These are phyloP conservation scores for Oreochromis aureus DNA, from an alignment of 2,113 vertebrate species.

Conservation along the genomic window DNA sequence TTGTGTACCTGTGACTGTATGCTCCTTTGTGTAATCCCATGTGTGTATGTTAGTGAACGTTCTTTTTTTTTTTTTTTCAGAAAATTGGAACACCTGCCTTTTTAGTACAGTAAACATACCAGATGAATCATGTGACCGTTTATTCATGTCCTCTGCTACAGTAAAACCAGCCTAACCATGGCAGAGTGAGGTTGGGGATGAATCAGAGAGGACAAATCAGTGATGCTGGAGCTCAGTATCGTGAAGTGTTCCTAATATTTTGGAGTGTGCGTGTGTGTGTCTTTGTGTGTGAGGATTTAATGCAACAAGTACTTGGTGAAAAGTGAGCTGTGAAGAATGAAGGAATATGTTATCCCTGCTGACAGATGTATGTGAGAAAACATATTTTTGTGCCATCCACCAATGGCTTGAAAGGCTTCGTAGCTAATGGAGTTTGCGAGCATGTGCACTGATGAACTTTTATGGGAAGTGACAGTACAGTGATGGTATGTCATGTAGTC, in stretches of 20 bases:
- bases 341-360: not conserved
- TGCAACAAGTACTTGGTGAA: not conserved
- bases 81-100: constrained; percentile 14
- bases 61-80: not conserved
- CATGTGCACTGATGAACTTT: constrained; percentile 8
- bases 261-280: not conserved
- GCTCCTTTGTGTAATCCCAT: not conserved
- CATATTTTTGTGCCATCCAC: constrained; percentile 30
- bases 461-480: constrained; percentile 31
- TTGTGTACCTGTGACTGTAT: not conserved
- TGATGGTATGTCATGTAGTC: not conserved
- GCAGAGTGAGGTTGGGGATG: not conserved
- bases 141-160: not conserved
- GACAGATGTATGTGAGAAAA: constrained; percentile 26
- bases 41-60: not conserved
- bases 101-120: not conserved
- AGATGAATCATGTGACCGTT: not conserved
- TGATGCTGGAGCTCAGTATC: not conserved
- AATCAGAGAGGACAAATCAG: not conserved
- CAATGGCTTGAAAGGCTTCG: not conserved
- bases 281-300: not conserved
- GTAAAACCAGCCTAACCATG: not conserved
- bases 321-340: constrained; percentile 32
- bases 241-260: not conserved
- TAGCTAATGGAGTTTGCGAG: constrained; percentile 6